phyloP scores from a whole-genome alignment of 2,113 vertebrate genomes.

The Zingel zingel region DNA sequence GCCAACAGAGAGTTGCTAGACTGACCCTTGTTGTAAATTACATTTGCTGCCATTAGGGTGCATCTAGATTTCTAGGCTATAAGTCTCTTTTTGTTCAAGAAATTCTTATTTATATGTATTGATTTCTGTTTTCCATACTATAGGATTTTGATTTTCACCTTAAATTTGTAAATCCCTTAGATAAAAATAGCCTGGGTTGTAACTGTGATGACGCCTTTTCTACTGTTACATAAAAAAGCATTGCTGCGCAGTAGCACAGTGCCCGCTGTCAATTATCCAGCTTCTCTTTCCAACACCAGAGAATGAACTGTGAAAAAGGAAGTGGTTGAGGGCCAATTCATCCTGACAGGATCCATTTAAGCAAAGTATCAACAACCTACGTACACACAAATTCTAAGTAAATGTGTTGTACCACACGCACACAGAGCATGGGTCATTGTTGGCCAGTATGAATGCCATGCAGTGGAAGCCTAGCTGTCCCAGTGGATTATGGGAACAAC shows the following conservation, averaged over 20 bases:
- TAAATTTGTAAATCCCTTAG: not conserved
- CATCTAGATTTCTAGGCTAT: no score
- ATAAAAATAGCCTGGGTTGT: not conserved
- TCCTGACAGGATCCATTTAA: conserved; percentile 40
- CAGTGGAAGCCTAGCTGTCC: not conserved
- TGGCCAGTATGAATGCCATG: conserved; percentile 30
- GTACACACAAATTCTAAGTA: conserved; percentile 62
- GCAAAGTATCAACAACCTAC: conserved; percentile 51
- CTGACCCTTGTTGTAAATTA: no score
- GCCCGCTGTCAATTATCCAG: not conserved
- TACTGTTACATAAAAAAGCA: not conserved
- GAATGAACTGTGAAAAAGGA: conserved; percentile 49
- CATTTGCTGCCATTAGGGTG: no score
- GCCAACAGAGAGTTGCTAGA: no score
- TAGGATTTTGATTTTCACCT: not conserved
- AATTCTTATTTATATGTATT: not conserved
- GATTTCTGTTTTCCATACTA: not conserved
- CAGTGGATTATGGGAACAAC: conserved; percentile 28
- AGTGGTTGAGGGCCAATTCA: conserved; percentile 59
- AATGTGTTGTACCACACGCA: conserved; percentile 37
- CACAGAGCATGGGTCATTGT: conserved; percentile 4
- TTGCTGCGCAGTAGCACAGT: not conserved
- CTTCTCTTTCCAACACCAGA: conserved; percentile 19
- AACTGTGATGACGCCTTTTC: not conserved
- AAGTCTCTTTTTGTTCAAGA: not conserved